Base-by-base conservation (phyloP, 2,797 vertebrate species). In the Crax fasciolata region DNA sequence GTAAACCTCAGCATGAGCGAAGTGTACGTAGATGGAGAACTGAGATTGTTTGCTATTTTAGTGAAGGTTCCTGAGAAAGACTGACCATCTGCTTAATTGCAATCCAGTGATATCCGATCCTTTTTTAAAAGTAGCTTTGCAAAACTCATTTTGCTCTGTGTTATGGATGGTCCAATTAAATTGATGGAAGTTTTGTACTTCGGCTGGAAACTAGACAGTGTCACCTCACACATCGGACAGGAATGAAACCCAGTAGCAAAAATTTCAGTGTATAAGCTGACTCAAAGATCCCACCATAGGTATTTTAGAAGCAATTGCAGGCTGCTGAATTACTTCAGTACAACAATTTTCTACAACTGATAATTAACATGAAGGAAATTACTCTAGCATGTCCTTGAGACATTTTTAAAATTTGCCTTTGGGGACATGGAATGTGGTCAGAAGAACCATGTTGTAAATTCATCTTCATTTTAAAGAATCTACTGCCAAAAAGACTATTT, bases 321-420 rank as follows among this genome's bases (percentile, higher is more conserved):
- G 35, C 43, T 80, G 49, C 57, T 78, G 66, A 78, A 58, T 81
- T 80, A 21, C 24, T 85, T 81, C 55, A 15, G 43, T 68, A 9
- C 44, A 73, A 25, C 66, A 30, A 32, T 80, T 79, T 91, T 91
- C 58, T 75, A 5, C 46, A 77, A n/a, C 4, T 66, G 67, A 43
- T 89, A 91, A 85, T 94, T 90, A 68, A 5, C 23, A n/a, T 13
- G 63, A 72, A 78, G 79, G 66, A 94, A 84, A 93, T 86, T 24
- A 83, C 41, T 79, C 93, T 38, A 51, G 68, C 30, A 44, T 63
- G 20, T 77, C 68, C 89, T 79, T 2, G 4, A 71, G 81, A 58
- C 7, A 12, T 54, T 84, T 89, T 65, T 13, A 72, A 76, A 49
- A 25, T 87, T 89, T 73, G 32, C 54, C 57, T 81, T 55, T 63